Conservation (phyloP, 2,888 invertebrate genomes). For the Onthophagus sagittarius region DNA sequence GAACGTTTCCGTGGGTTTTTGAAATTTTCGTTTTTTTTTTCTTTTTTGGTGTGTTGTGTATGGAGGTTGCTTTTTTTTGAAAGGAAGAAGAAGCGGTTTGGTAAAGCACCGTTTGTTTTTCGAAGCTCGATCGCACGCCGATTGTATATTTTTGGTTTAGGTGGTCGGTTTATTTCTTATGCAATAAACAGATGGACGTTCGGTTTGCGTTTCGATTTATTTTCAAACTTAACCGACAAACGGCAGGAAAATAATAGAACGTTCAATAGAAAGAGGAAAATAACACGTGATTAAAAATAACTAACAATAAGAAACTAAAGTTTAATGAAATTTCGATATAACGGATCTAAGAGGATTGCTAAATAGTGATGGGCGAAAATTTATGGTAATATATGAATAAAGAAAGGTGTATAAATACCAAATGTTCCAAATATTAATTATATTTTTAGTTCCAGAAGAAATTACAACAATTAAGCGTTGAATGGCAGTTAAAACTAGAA, state of each 20-base stretch:
- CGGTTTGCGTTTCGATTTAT: neutral
- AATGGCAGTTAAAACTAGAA: too few relatives aligned
- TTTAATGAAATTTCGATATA: too few relatives aligned
- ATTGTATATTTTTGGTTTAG: neutral
- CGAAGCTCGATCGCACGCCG: neutral
- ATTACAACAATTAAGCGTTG: too few relatives aligned
- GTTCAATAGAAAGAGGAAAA: neutral
- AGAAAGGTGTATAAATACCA: too few relatives aligned
- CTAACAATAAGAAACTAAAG: neutral
- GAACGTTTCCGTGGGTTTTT: neutral
- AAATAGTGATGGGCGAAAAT: too few relatives aligned
- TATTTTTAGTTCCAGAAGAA: too few relatives aligned
- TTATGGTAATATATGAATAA: too few relatives aligned
- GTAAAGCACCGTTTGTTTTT: neutral
- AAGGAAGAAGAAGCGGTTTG: neutral
- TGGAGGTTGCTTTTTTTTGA: neutral
- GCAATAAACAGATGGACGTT: neutral
- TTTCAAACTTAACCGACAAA: neutral
- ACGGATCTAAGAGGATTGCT: too few relatives aligned
- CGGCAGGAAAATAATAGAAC: neutral
- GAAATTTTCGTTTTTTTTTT: neutral
- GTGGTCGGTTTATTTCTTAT: neutral
- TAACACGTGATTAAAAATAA: neutral
- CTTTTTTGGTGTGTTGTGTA: too few relatives aligned
- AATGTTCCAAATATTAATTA: too few relatives aligned